phyloP scores from a whole-genome alignment of 1,140 invertebrate genomes.

The Camponotus pennsylvanicus region DNA sequence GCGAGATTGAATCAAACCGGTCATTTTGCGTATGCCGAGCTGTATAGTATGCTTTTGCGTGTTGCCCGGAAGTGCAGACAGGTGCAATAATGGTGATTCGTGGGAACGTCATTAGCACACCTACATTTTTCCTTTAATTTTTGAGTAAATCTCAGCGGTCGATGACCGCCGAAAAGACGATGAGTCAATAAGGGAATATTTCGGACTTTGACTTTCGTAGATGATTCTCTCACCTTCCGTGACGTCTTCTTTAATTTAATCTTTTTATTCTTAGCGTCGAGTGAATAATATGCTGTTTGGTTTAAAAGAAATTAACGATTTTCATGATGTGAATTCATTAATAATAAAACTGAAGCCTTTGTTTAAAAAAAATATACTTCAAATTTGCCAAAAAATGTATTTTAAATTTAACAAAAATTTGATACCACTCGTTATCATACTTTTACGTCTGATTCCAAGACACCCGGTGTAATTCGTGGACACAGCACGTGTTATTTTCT shows the following conservation, averaged over 20 bases:
- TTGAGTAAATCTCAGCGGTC: constrained; percentile 7
- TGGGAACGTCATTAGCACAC: constrained; percentile 22
- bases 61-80: constrained; percentile 29
- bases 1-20: constrained; percentile 80
- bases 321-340: neutral
- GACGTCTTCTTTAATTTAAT: neutral
- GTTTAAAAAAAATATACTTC: neutral
- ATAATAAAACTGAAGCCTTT: neutral
- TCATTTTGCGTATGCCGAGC: constrained; percentile 58
- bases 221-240: neutral
- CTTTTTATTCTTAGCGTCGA: neutral
- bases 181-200: neutral
- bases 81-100: constrained; percentile 31
- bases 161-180: constrained; percentile 15
- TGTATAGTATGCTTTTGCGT: constrained; percentile 25
- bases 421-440: neutral
- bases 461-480: constrained; percentile 36
- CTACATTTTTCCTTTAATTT: constrained; percentile 34
- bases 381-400: too few relatives aligned
- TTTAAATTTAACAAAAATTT: neutral
- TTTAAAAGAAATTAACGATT: constrained; percentile 3
- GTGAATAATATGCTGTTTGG: neutral
- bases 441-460: neutral
- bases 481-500: constrained; percentile 63
- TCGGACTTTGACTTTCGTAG: neutral